Evolutionary conservation across 2,888 invertebrate genomes (phyloP).

Genomic region (Tipula lateralis): DNA sequence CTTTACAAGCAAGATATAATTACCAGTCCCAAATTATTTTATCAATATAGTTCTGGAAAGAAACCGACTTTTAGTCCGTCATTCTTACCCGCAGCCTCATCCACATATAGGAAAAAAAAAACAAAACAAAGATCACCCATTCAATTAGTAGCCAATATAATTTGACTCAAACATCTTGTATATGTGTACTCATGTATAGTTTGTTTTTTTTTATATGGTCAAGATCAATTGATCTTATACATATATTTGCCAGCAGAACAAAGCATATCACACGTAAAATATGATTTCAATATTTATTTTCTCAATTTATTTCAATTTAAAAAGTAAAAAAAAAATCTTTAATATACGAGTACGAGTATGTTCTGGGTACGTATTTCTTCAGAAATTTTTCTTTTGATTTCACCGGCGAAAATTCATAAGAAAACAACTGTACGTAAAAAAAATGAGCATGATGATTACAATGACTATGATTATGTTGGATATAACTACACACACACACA

Average conservation of each 20-base stretch:
- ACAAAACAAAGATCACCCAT: background rate
- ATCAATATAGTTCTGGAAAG: too few species aligned
- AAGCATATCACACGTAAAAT: slow-evolving; percentile 24
- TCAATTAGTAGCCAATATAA: slow-evolving; percentile 19
- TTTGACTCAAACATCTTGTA: background rate
- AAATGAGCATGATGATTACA: background rate
- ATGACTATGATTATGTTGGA: background rate
- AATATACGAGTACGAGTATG: slow-evolving; percentile 24
- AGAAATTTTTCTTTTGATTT: slow-evolving; percentile 1
- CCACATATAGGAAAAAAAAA: background rate
- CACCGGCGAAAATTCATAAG: background rate
- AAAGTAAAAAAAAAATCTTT: background rate
- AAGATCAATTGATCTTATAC: background rate
- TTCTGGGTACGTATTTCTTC: background rate
- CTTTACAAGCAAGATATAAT: too few species aligned
- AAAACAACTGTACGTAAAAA: background rate
- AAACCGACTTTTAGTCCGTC: too few species aligned
- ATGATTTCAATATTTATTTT: slow-evolving; percentile 24
- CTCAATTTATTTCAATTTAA: slow-evolving; percentile 20
- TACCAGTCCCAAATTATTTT: too few species aligned
- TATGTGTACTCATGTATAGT: background rate
- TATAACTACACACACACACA: background rate
- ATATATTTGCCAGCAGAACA: slow-evolving; percentile 14
- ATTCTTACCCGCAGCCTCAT: background rate
- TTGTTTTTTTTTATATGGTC: background rate